Evolutionary conservation across 2,797 vertebrate genomes (phyloP).

Genomic region (Lithobates sylvaticus): DNA sequence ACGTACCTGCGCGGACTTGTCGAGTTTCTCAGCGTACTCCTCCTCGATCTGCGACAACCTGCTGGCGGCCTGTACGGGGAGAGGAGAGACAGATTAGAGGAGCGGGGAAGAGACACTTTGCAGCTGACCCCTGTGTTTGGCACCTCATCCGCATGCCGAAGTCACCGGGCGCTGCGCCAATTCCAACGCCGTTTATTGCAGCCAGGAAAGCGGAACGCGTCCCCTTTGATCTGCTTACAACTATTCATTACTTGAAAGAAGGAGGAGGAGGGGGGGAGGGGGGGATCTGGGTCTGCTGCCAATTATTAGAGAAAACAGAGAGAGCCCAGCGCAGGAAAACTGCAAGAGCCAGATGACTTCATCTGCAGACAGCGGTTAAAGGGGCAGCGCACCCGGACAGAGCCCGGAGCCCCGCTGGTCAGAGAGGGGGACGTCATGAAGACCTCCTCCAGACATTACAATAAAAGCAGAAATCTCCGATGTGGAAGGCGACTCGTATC

Average conservation of each 20-base stretch:
- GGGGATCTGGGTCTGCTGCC: slow-evolving; percentile 82
- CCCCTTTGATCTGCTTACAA: slow-evolving; percentile 89
- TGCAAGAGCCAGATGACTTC: slow-evolving; percentile 61
- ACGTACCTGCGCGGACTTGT: slow-evolving; percentile 86
- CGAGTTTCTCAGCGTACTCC: slow-evolving; percentile 86
- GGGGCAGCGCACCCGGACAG: background rate
- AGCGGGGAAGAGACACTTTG: slow-evolving; percentile 75
- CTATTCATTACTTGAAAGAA: slow-evolving; percentile 91
- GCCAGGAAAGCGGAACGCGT: slow-evolving; percentile 80
- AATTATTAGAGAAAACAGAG: slow-evolving; percentile 90
- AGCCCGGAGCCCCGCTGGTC: too few relatives aligned
- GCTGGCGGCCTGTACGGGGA: slow-evolving; percentile 83
- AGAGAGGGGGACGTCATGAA: too few relatives aligned
- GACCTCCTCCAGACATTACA: too few relatives aligned
- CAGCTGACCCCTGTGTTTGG: slow-evolving; percentile 82
- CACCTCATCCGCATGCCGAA: slow-evolving; percentile 78
- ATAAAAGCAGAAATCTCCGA: too few relatives aligned
- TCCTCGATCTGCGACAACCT: slow-evolving; percentile 89
- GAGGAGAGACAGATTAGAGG: slow-evolving; percentile 75
- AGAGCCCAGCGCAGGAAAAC: slow-evolving; percentile 73
- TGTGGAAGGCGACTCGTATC: too few relatives aligned
- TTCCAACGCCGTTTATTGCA: slow-evolving; percentile 80
- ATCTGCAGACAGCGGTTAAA: background rate
- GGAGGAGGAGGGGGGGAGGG: background rate
- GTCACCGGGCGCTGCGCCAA: slow-evolving; percentile 80